These are phyloP conservation scores for Anhinga rufa DNA, from an alignment of 2,113 vertebrate genomes.

Conservation along the genomic window DNA sequence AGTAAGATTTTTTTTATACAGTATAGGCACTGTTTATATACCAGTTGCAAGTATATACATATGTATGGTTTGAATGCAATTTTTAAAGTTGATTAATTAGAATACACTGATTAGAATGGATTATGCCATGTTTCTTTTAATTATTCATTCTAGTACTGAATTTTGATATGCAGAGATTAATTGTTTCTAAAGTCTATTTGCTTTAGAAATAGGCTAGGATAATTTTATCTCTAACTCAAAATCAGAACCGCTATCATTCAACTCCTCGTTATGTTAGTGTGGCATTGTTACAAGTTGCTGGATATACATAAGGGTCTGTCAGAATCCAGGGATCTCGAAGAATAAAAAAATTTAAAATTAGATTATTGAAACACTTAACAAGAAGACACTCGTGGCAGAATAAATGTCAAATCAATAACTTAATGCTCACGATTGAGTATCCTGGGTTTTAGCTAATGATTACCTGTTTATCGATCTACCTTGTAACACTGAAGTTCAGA, in stretches of 20 bases:
- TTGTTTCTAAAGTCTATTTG: conserved; percentile 3
- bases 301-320: background rate
- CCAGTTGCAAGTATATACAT: background rate
- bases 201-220: background rate
- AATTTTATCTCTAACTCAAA: background rate
- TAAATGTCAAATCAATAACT: conserved; percentile 54
- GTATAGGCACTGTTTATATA: background rate
- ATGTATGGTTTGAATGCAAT: background rate
- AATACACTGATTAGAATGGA: background rate
- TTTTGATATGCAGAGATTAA: background rate
- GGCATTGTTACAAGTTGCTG: background rate
- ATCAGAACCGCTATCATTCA: background rate
- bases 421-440: background rate
- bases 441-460: conserved; percentile 17
- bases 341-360: conserved; percentile 33
- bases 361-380: conserved; percentile 34
- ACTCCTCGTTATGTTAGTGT: background rate
- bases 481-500: background rate
- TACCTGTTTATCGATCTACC: background rate
- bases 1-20: background rate
- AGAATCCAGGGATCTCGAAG: background rate
- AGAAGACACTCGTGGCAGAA: background rate
- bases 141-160: background rate
- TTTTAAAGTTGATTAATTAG: background rate
- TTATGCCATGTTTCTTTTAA: background rate